These are phyloP conservation scores for Bombylius major DNA, from an alignment of 2,888 invertebrate genomes.

Conservation along the genomic window DNA sequence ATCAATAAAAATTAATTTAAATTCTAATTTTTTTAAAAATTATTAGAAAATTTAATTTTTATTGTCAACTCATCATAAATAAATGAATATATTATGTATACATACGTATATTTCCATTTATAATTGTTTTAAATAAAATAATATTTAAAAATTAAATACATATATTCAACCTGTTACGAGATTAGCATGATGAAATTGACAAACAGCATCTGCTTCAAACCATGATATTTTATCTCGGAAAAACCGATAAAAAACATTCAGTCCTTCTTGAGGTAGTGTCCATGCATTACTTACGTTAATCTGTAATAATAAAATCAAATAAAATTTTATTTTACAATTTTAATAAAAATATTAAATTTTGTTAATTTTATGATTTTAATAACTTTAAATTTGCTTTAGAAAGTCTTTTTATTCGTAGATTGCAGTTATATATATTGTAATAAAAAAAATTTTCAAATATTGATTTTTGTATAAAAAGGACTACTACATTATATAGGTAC, in stretches of 20 bases:
- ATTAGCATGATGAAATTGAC: slow-evolving; percentile 71
- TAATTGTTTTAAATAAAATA: neutral
- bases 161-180: slow-evolving; percentile 54
- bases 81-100: no score
- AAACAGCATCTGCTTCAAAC: slow-evolving; percentile 74
- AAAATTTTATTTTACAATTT: neutral
- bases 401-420: no score
- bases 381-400: no score
- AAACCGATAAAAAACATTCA: slow-evolving; percentile 70
- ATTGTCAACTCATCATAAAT: no score
- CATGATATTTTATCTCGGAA: slow-evolving; percentile 73
- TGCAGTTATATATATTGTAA: no score
- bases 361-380: no score
- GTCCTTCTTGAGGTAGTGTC: slow-evolving; percentile 68
- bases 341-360: no score
- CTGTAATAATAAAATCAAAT: slow-evolving; percentile 36
- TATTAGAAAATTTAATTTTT: neutral
- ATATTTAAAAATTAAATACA: no score
- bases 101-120: no score
- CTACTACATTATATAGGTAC: no score
- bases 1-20: neutral
- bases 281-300: slow-evolving; percentile 73
- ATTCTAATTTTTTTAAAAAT: neutral
- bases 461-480: no score
- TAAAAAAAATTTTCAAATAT: no score